Conservation (phyloP, 2,113 vertebrate species). For the Rhadina sibilatrix region DNA sequence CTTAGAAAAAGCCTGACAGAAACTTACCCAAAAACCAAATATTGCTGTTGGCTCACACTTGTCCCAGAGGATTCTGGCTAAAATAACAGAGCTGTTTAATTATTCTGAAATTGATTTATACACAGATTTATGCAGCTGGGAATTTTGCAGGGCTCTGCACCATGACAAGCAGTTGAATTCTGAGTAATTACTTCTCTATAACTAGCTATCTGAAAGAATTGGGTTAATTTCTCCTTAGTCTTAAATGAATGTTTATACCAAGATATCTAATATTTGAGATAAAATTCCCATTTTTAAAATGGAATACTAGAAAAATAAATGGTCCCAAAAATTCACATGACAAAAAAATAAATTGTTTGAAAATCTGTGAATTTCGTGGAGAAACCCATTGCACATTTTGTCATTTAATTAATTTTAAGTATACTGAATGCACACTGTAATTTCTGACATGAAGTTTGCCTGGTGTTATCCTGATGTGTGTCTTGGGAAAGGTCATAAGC, state of each 20-base stretch:
- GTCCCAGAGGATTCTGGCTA: not conserved
- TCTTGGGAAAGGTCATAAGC: not conserved
- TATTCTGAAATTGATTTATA: constrained; percentile 29
- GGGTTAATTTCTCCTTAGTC: not conserved
- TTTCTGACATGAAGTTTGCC: not conserved
- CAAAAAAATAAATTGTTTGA: not conserved
- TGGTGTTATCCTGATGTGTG: not conserved
- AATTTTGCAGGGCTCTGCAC: not conserved
- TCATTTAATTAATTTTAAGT: not conserved
- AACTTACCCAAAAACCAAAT: not conserved
- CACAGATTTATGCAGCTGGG: not conserved
- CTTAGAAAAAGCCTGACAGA: not conserved
- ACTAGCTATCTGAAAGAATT: not conserved
- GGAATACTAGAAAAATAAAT: not conserved
- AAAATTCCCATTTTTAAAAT: not conserved
- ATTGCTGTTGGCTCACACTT: not conserved
- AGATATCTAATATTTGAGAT: not conserved
- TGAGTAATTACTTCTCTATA: not conserved
- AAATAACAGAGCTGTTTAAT: constrained; percentile 16
- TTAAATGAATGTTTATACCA: not conserved
- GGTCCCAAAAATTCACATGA: not conserved
- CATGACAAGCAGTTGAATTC: not conserved
- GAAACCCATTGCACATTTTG: not conserved
- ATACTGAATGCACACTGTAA: not conserved
- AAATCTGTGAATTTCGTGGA: not conserved